phyloP scores from a whole-genome alignment of 2,888 invertebrate species.

The Tubiluchus corallicola region DNA sequence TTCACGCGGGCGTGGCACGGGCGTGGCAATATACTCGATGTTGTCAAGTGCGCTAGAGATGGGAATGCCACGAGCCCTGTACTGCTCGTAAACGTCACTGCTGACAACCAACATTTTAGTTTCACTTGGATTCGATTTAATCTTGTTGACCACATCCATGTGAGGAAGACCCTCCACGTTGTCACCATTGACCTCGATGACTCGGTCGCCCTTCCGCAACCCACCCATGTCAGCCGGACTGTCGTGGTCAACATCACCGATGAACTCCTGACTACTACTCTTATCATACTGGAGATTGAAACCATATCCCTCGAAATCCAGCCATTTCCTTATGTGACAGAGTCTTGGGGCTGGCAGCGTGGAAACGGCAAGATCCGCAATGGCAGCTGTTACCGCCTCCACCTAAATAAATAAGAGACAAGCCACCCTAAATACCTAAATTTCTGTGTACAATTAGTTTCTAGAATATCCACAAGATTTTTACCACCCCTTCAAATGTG shows the following conservation, averaged over 20 bases:
- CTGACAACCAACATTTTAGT: constrained; percentile 9
- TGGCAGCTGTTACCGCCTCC: too few species aligned
- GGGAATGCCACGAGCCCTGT: constrained; percentile 8
- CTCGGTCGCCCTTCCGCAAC: background rate
- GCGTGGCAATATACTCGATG: background rate
- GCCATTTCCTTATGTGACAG: background rate
- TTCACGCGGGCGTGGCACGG: background rate
- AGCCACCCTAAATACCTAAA: too few species aligned
- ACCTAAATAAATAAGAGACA: too few species aligned
- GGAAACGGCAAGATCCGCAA: too few species aligned
- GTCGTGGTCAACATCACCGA: constrained; percentile 1
- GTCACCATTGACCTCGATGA: constrained; percentile 1
- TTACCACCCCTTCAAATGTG: too few species aligned
- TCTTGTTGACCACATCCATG: constrained; percentile 5
- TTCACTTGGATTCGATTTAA: constrained; percentile 5
- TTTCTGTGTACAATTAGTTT: too few species aligned
- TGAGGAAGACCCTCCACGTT: constrained; percentile 7
- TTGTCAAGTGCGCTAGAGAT: background rate
- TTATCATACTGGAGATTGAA: constrained; percentile 1
- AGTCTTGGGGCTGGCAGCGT: too few species aligned
- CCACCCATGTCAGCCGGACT: background rate
- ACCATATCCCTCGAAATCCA: constrained; percentile 1
- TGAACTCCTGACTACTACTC: background rate
- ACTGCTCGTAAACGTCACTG: constrained; percentile 5
- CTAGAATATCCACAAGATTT: too few species aligned